Percentiles rank a stretch among this genome's conserved stretches.
phyloP scores from a whole-genome alignment of 2,888 invertebrate species.

The Drosophila mulleri region DNA sequence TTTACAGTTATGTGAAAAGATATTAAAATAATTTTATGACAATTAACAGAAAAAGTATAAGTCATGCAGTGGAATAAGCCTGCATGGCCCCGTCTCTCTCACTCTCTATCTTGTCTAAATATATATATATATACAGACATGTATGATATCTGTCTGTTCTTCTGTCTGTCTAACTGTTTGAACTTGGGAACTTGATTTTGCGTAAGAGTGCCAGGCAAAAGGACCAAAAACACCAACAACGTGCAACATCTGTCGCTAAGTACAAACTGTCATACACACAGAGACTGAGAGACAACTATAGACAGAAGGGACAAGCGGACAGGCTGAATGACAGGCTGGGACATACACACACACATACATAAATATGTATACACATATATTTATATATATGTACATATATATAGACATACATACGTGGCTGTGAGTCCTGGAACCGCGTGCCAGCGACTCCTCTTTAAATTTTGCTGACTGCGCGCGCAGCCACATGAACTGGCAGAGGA shows the following conservation, averaged over 20 bases:
- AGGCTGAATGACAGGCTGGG: conserved; percentile 15
- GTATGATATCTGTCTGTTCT: conserved; percentile 12
- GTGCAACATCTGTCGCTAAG: conserved; percentile 79
- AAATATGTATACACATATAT: not conserved
- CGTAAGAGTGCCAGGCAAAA: conserved; percentile 46
- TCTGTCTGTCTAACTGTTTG: conserved; percentile 68
- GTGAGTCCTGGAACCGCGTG: conserved; percentile 44
- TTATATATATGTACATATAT: not conserved
- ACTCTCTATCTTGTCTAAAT: not conserved
- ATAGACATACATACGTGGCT: conserved; percentile 22
- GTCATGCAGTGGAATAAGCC: not conserved
- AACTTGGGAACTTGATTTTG: conserved; percentile 79
- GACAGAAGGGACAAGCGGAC: conserved; percentile 26
- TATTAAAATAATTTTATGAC: conserved; percentile 72
- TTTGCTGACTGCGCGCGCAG: conserved; percentile 73
- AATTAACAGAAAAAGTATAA: conserved; percentile 58
- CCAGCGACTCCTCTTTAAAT: conserved; percentile 71
- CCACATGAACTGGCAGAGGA: conserved; percentile 28
- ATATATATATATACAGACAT: not conserved
- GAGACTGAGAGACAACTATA: conserved; percentile 42
- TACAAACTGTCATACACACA: conserved; percentile 79
- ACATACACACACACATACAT: conserved; percentile 4
- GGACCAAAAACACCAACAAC: conserved; percentile 30
- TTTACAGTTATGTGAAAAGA: conserved; percentile 54
- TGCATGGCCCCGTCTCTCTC: not conserved